A percentile compares a stretch with the other conserved stretches of the same genome.
Evolutionary conservation across 1,140 invertebrate species (phyloP).

Genomic region (Drosophila yakuba): DNA sequence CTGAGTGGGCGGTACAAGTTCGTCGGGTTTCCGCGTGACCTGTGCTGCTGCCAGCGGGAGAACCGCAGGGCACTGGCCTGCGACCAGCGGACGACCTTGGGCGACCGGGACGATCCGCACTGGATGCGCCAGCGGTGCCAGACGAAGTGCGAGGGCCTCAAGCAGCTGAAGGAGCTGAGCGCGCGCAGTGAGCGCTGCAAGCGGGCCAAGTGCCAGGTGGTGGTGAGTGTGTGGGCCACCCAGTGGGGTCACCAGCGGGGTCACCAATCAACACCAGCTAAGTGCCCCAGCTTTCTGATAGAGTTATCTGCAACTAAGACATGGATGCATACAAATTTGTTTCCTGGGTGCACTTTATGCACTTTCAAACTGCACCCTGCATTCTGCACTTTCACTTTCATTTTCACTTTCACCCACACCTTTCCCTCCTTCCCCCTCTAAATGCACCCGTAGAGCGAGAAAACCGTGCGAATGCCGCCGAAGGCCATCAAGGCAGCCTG

Average conservation of each 20-base stretch:
- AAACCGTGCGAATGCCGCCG: background rate
- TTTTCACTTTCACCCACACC: background rate
- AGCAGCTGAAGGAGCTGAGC: slow-evolving; percentile 28
- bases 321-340: too few relatives aligned
- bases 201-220: slow-evolving; percentile 28
- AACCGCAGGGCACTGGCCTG: slow-evolving; percentile 32
- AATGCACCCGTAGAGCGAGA: background rate
- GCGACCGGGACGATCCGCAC: slow-evolving; percentile 39
- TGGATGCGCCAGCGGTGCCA: slow-evolving; percentile 47
- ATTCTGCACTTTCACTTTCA: background rate
- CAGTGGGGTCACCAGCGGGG: background rate
- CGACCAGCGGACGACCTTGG: slow-evolving; percentile 38
- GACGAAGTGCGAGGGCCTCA: slow-evolving; percentile 52
- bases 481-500: background rate
- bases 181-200: slow-evolving; percentile 29
- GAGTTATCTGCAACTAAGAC: background rate
- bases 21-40: slow-evolving; percentile 29
- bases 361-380: background rate
- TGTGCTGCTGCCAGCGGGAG: slow-evolving; percentile 40
- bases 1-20: slow-evolving; percentile 55
- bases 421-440: background rate
- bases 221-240: slow-evolving; percentile 29
- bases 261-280: background rate
- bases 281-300: too few relatives aligned
- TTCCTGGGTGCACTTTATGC: background rate